Percentiles rank a stretch among this genome's conserved stretches.
phyloP scores from a whole-genome alignment of 2,113 vertebrate genomes.

The Megalops atlanticus region DNA sequence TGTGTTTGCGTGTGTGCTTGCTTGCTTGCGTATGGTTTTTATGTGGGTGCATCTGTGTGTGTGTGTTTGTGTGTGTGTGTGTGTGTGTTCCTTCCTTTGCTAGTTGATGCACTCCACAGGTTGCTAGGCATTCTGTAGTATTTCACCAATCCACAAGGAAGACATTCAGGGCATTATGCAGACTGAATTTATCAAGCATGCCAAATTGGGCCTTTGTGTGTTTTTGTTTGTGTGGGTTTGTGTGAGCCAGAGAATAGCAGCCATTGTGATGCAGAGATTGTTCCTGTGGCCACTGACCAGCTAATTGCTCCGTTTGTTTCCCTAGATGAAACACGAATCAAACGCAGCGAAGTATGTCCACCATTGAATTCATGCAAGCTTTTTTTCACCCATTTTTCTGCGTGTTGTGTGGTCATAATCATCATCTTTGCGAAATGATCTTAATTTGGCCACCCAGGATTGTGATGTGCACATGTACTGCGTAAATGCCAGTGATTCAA shows the following conservation, averaged over 20 bases:
- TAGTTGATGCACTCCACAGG: constrained; percentile 26
- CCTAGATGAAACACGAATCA: constrained; percentile 51
- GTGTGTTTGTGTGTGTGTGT: constrained; percentile 18
- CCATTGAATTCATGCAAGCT: constrained; percentile 41
- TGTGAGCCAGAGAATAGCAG: constrained; percentile 56
- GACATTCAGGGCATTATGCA: constrained; percentile 54
- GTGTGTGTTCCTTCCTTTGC: constrained; percentile 8
- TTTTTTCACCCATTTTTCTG: constrained; percentile 42
- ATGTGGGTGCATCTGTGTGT: background rate
- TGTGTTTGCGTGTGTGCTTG: constrained; percentile 15
- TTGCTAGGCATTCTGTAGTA: constrained; percentile 52
- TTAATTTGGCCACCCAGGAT: constrained; percentile 57
- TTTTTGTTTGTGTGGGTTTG: constrained; percentile 48
- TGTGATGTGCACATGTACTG: constrained; percentile 50
- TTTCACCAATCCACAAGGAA: constrained; percentile 45
- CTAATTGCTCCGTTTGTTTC: constrained; percentile 66
- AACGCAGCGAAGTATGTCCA: constrained; percentile 53
- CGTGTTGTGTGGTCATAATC: constrained; percentile 41
- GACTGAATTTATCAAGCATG: constrained; percentile 61
- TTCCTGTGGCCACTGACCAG: constrained; percentile 54
- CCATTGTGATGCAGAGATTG: constrained; percentile 64
- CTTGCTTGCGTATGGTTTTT: too few species aligned
- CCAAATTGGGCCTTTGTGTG: constrained; percentile 58
- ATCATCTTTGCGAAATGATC: constrained; percentile 49
- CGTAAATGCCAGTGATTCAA: constrained; percentile 64